Evolutionary conservation across 2,888 invertebrate species (phyloP), one percentile per base, ranked within the genome.

Genomic region (Spilarctia lutea): DNA sequence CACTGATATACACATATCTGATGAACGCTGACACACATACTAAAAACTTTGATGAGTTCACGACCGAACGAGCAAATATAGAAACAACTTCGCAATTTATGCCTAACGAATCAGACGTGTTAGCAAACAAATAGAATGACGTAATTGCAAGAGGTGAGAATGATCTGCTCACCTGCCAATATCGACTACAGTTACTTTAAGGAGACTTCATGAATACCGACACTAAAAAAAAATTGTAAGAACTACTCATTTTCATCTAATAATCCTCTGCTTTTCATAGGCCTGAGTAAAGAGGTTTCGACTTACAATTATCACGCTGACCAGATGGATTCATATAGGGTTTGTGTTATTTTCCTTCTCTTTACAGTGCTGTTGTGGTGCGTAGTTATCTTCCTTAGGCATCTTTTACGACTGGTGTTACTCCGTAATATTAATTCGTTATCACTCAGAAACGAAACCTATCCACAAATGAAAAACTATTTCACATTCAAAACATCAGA

Each of bases 11-110:
- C 79, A 78, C 73, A 72, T 72, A 67, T 73, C 80, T 80, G 81
- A 84, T 84, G 82, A 80, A 79, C 76, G 85, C 84, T 86, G 84
- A 87, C 87, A 86, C 83, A 85, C 79, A 85, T 83, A 80, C 86
- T 85, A 86, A 89, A 89, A 86, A 86, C 82, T 83, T 78, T 81
- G 80, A 87, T 88, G 85, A 88, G 87, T 86, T 87, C 85, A 87
- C 83, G 75, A 79, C 78, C 77, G 77, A 82, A 77, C 76, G 66
- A 56, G 68, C 76, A 71, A 80, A 79, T 74, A 60, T 68, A 82
- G 67, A 85, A 83, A 81, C 78, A 65, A 77, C 80, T 78, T 77
- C 63, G 72, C 72, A 65, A 74, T 65, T 80, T 71, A 71, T 79
- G 73, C 72, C 80, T 77, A 86, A 82, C 75, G 72, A 84, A 83